A percentile compares a stretch with the other conserved stretches of the same genome.
Conservation (phyloP, 2,888 invertebrate species). For the Polietes domitor region DNA sequence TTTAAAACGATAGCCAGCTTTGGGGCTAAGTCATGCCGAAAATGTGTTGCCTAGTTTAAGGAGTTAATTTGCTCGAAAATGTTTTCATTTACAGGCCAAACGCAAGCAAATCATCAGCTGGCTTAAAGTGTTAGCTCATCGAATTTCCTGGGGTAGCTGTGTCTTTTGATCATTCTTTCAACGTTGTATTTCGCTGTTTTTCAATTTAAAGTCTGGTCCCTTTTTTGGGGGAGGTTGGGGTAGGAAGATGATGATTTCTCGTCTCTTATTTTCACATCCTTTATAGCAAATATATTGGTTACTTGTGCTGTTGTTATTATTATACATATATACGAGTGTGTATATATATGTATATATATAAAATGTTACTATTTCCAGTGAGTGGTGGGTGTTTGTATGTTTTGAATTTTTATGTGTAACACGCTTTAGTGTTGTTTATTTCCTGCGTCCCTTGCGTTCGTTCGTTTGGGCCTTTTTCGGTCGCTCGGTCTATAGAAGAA, state of each 20-base stretch:
- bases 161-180: conserved; percentile 5
- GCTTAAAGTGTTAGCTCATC: conserved; percentile 23
- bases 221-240: neutral
- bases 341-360: neutral
- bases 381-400: conserved; percentile 7
- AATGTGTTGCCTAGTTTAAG: conserved; percentile 35
- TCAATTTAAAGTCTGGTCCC: conserved; percentile 19
- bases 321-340: neutral
- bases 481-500: neutral
- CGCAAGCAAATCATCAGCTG: neutral
- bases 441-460: conserved; percentile 39
- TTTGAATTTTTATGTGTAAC: conserved; percentile 71
- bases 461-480: neutral
- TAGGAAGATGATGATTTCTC: neutral
- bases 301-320: neutral
- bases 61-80: conserved; percentile 37
- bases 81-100: neutral
- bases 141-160: conserved; percentile 19
- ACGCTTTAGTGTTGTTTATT: conserved; percentile 70
- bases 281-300: neutral
- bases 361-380: conserved; percentile 26
- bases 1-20: neutral
- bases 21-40: neutral
- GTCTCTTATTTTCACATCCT: neutral
- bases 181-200: neutral